Evolutionary conservation across 1,140 invertebrate genomes (phyloP), one percentile per base, ranked within the genome.

Genomic region (Drosophila ogumai): DNA sequence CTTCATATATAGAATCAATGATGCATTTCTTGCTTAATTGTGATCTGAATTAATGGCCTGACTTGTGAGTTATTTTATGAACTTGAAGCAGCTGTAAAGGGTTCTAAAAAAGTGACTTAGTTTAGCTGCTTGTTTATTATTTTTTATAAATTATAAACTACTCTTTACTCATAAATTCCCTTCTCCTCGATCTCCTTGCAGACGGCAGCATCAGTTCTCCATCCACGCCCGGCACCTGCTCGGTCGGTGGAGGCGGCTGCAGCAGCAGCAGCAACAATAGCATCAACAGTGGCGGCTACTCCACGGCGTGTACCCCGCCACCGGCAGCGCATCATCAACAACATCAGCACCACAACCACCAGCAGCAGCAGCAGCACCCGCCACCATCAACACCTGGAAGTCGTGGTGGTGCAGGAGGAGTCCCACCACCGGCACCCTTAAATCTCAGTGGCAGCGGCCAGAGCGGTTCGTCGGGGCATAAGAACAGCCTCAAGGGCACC

Each of bases 401-500:
- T 12, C 47, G 47, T 31, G 63, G 41, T 8, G 43, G 19, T 56
- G 34, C 25, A 19, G 49, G 43, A 13, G 73, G 59, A 34, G 79
- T 82, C 31, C 81, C 86, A 31, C 82, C 86, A 31, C 82, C 91
- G 31, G 86, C 82, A 40, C 86, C 86, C n/a, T 55, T 55, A 25
- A 55, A 38, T 38, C 86, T 87, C 5, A 73, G 52, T 47, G 58
- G 60, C 7, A 22, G 46, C 9, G 38, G 49, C 19, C 75, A 47
- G 13, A 50, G 47, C 19, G 90, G 81, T 9, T 79, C 88, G 22
- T 92, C 91, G 52, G 91, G 91, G 2, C 95, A 95, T 87, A 95
- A 95, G 82, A 94, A 95, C 54, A 95, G 95, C 54, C 93, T 95
- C 90, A 95, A 96, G 79, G 95, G 95, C 77, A 96, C 96, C 61